These are phyloP conservation scores for Apeira syringaria DNA, from an alignment of 2,888 invertebrate species.

Conservation along the genomic window DNA sequence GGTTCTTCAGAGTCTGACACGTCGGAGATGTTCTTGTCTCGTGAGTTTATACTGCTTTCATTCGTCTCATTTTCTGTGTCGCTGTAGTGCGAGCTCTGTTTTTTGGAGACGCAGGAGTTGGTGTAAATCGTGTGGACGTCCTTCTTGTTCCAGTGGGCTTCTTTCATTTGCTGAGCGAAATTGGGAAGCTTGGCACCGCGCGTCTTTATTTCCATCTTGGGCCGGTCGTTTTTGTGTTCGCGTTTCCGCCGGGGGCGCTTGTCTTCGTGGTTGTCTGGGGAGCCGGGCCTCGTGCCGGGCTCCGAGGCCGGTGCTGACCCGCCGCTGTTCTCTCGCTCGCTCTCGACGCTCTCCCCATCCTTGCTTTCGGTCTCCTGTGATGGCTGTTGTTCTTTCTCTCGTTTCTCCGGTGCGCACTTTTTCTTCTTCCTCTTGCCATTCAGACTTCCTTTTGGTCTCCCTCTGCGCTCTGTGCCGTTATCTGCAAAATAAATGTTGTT, in stretches of 20 bases:
- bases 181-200: constrained; percentile 86
- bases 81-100: constrained; percentile 57
- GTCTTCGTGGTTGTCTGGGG: constrained; percentile 54
- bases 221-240: constrained; percentile 52
- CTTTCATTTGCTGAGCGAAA: constrained; percentile 81
- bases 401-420: constrained; percentile 62
- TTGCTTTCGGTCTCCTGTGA: constrained; percentile 76
- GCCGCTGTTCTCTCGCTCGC: constrained; percentile 52
- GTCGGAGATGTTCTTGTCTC: constrained; percentile 76
- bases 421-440: constrained; percentile 65
- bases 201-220: constrained; percentile 79
- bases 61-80: constrained; percentile 73
- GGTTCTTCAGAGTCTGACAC: constrained; percentile 78
- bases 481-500: constrained; percentile 48
- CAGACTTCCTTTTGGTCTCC: constrained; percentile 67
- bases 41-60: constrained; percentile 60
- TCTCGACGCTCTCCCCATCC: constrained; percentile 71
- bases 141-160: constrained; percentile 77
- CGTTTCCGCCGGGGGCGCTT: constrained; percentile 51
- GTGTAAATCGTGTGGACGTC: constrained; percentile 73
- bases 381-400: constrained; percentile 66
- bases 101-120: constrained; percentile 58
- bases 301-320: constrained; percentile 52
- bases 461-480: constrained; percentile 67
- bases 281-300: constrained; percentile 66